Evolutionary conservation across 2,113 vertebrate species (phyloP).

Genomic region (Lepus timidus): DNA sequence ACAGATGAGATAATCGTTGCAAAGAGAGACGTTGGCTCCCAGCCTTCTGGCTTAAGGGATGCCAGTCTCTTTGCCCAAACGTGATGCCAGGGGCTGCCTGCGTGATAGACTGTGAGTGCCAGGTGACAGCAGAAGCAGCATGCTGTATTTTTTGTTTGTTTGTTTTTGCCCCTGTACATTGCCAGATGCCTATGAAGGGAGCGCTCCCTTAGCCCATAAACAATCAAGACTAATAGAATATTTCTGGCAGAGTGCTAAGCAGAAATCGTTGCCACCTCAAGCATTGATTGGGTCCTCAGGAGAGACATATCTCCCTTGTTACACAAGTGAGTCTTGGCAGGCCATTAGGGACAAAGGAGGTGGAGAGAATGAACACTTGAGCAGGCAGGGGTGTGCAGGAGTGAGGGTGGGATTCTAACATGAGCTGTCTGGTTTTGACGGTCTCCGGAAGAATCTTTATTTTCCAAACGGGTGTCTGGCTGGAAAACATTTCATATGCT

Average conservation of each 20-base stretch:
- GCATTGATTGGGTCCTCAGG: accelerated
- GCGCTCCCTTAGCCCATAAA: not conserved
- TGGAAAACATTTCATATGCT: not conserved
- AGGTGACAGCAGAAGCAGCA: conserved; percentile 1
- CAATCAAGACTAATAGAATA: not conserved
- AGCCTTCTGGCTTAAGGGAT: not conserved
- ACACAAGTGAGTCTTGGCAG: not conserved
- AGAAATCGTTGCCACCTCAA: not conserved
- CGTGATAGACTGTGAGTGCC: not conserved
- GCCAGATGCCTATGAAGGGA: not conserved
- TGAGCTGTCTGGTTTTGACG: not conserved
- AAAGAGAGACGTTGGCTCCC: not conserved
- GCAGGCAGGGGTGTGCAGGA: no score
- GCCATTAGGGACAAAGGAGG: not conserved
- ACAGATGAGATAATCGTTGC: not conserved
- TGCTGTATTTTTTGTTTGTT: not conserved
- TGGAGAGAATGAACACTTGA: not conserved
- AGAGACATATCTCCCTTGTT: not conserved
- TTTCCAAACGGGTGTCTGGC: not conserved
- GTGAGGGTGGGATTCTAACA: not conserved
- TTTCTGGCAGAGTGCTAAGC: conserved; percentile 26
- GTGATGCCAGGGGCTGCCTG: conserved; percentile 20
- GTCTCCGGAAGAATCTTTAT: conserved; percentile 1
- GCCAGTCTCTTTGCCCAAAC: not conserved
- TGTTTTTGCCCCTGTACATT: not conserved